Evolutionary conservation across 2,797 vertebrate genomes (phyloP), one percentile per base, ranked within the genome.

Genomic region (Gadopsis bispinosus): DNA sequence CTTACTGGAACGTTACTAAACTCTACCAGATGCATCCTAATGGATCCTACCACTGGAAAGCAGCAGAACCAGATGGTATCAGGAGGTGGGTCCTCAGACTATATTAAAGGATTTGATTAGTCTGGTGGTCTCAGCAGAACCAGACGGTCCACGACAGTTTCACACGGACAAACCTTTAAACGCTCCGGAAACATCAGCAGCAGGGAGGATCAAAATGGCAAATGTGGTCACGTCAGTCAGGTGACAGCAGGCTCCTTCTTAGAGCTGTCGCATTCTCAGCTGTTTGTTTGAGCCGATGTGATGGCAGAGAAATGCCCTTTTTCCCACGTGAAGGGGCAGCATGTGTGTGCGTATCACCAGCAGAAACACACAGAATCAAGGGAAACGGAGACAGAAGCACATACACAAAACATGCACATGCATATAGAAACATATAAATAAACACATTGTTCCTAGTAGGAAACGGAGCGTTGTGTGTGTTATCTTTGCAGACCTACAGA

Each of bases 391-490:
- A 75, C 19, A 60, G 45, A 69, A 68, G 19, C 31, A 55, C 29
- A 73, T 55, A 50, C 41, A 67, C 58, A 62, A 80, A 79, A 63
- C 72, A 73, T 75, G 63, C 61, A 81, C 65, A 69, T 76, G 58
- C 48, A 74, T 43, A 50, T 51, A 73, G 66, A 83, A 61, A 68
- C 31, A 76, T 62, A 51, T 16, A 77, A 64, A 86, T 69, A 77
- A 64, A 87, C 66, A 77, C 80, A 90, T 94, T 91, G 87, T 93
- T 90, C 86, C 74, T 68, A 19, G 60, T 79, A 87, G 92, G 90
- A 94, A 93, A 93, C 73, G 19, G 71, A 86, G 81, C 53, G 83
- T 43, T 41, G 84, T 77, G 69, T 63, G 71, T 86, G 81, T 93
- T 92, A 88, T 93, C 88, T 90, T 68, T 82, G 60, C 70, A 87